These are phyloP conservation scores for Sphaerophoria rueppellii DNA, from an alignment of 2,888 invertebrate species.

Conservation along the genomic window DNA sequence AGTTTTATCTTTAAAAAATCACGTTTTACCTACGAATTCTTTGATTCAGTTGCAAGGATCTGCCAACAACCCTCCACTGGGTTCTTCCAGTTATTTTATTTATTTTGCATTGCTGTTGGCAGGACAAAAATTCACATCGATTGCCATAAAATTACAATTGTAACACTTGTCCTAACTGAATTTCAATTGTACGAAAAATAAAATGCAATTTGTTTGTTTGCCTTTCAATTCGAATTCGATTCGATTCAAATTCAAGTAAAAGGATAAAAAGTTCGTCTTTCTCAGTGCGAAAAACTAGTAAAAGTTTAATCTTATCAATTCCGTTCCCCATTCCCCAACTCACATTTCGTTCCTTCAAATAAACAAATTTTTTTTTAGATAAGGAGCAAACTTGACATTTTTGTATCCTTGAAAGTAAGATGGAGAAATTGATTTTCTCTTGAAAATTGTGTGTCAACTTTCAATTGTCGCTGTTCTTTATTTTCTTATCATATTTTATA, in stretches of 20 bases:
- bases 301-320: not conserved
- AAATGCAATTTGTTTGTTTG: not conserved
- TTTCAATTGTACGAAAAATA: not conserved
- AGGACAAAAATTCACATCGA: not conserved
- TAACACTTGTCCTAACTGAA: conserved; percentile 8
- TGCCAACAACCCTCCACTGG: not conserved
- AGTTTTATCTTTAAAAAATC: not conserved
- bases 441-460: conserved; percentile 30
- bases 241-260: not conserved
- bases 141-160: conserved; percentile 25
- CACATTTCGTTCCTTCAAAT: conserved; percentile 14
- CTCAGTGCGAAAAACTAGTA: not conserved
- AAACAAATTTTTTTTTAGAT: not conserved
- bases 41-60: not conserved
- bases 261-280: not conserved
- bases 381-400: not conserved
- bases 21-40: conserved; percentile 1
- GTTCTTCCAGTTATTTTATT: not conserved
- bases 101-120: not conserved
- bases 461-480: not conserved
- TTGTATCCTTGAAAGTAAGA: not conserved
- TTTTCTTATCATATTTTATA: not conserved
- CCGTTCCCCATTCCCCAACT: not conserved
- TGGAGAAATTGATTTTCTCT: conserved; percentile 60
- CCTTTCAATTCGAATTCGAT: not conserved